A percentile compares a stretch with the other conserved stretches of the same genome.
Evolutionary conservation across 2,113 vertebrate genomes (phyloP).

Genomic region (Mormyrus iriodes): DNA sequence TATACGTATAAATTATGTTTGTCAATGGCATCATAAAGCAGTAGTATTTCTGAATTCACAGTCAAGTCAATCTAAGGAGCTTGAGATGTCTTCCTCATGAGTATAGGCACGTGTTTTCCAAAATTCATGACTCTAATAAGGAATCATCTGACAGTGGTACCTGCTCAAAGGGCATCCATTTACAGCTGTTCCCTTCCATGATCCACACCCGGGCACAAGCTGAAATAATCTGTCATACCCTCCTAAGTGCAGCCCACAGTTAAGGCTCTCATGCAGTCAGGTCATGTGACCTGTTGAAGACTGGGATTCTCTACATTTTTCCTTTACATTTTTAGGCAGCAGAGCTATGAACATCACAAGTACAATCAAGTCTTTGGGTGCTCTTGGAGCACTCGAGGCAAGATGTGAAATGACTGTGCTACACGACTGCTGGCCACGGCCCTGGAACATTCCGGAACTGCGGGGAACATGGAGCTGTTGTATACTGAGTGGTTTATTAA

Average conservation of each 20-base stretch:
- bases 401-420: background rate
- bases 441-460: background rate
- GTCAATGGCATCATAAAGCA: background rate
- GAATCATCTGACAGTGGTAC: background rate
- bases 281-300: background rate
- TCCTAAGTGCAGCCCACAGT: background rate
- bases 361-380: background rate
- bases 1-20: background rate
- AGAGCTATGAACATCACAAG: background rate
- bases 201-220: background rate
- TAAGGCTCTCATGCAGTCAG: background rate
- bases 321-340: background rate
- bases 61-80: background rate
- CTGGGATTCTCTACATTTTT: background rate
- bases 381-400: background rate
- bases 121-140: background rate
- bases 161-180: background rate
- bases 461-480: background rate
- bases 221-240: background rate
- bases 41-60: background rate
- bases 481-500: background rate
- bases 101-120: background rate
- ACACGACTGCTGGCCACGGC: no score
- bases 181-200: background rate
- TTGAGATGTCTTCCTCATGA: background rate